A percentile compares a stretch with the other conserved stretches of the same genome.
Conservation (phyloP, 2,888 invertebrate genomes). For the Petrolisthes manimaculis region DNA sequence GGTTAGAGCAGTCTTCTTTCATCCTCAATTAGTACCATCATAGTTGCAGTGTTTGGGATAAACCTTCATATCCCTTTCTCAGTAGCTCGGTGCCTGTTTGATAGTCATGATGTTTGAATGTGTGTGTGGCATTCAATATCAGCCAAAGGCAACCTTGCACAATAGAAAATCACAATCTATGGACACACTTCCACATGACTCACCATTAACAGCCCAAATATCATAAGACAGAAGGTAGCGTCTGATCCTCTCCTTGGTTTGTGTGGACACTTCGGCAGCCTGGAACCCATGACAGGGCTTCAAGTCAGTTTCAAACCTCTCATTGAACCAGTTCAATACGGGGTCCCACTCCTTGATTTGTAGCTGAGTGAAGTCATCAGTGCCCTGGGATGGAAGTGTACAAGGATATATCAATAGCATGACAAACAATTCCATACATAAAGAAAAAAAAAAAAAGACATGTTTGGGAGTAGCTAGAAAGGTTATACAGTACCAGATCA, state of each 20-base stretch:
- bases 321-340: conserved; percentile 88
- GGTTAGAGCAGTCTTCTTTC: no score
- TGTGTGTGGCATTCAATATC: background rate
- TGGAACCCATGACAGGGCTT: conserved; percentile 80
- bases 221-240: conserved; percentile 86
- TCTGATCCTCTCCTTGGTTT: conserved; percentile 79
- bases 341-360: conserved; percentile 92
- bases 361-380: conserved; percentile 80
- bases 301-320: conserved; percentile 81
- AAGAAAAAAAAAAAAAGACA: background rate
- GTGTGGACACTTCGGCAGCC: conserved; percentile 77
- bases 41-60: no score
- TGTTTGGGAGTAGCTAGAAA: background rate
- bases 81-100: no score
- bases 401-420: background rate
- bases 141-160: background rate
- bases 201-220: conserved; percentile 85
- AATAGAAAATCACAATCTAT: background rate
- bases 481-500: background rate
- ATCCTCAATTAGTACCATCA: no score
- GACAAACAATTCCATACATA: background rate
- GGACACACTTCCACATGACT: conserved; percentile 68
- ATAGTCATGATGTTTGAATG: background rate
- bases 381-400: conserved; percentile 75
- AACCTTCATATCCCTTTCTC: no score